Conservation (phyloP, 1,140 invertebrate genomes). For the Gonioctena quinquepunctata region DNA sequence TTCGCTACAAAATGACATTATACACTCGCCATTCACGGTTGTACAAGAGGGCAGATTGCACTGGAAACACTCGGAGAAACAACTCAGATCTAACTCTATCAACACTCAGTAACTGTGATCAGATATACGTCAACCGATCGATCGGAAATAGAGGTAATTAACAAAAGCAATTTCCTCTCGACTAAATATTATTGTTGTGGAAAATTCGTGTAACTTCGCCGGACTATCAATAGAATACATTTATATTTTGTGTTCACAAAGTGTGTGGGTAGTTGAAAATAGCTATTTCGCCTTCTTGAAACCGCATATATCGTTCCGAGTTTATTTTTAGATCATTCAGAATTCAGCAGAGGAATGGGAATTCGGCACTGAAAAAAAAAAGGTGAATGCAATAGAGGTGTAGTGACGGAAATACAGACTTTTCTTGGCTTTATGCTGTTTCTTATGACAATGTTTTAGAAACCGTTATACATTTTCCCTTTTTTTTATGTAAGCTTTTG, state of each 20-base stretch:
- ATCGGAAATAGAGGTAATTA: not conserved
- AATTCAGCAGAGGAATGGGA: not conserved
- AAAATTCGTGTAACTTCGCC: not conserved
- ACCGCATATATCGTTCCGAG: constrained; percentile 14
- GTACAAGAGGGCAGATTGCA: too few species aligned
- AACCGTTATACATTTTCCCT: too few species aligned
- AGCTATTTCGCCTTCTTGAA: constrained; percentile 19
- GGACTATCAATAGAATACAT: not conserved
- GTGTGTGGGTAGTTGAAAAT: constrained; percentile 14
- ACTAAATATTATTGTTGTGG: not conserved
- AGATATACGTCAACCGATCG: too few species aligned
- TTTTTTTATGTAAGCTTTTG: too few species aligned
- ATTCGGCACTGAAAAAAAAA: not conserved
- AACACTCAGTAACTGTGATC: too few species aligned
- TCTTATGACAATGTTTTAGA: too few species aligned
- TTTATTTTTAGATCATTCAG: constrained; percentile 19
- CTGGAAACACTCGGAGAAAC: too few species aligned
- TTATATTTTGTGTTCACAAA: constrained; percentile 17
- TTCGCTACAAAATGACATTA: too few species aligned
- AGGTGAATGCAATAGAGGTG: not conserved
- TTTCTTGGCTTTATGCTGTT: too few species aligned
- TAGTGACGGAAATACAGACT: not conserved
- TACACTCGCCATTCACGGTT: too few species aligned
- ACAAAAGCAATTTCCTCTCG: not conserved
- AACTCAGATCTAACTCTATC: too few species aligned